These are phyloP conservation scores for Tamandua tetradactyla DNA, from an alignment of 2,797 vertebrate genomes.

Conservation along the genomic window DNA sequence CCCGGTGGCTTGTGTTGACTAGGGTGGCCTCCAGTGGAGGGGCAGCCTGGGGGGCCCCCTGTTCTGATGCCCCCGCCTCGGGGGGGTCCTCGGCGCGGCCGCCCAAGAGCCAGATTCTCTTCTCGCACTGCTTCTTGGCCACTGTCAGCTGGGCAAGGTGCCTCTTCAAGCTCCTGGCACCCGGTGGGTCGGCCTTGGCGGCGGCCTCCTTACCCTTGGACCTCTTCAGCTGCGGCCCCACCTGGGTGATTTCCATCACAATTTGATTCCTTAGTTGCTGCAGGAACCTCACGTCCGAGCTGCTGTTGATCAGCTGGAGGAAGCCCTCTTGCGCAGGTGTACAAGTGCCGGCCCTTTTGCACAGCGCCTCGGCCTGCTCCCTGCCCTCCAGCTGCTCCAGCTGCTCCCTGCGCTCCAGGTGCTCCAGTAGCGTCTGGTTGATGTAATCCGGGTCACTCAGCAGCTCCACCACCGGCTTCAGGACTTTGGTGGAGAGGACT, in stretches of 20 bases:
- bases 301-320: conserved; percentile 95
- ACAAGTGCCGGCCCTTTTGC: conserved; percentile 95
- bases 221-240: too few relatives aligned
- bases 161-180: too few relatives aligned
- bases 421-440: conserved; percentile 93
- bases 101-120: too few relatives aligned
- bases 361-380: conserved; percentile 94
- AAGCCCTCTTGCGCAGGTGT: conserved; percentile 96
- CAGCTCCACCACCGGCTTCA: conserved; percentile 93
- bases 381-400: conserved; percentile 95
- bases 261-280: conserved; percentile 91
- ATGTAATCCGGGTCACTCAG: conserved; percentile 96
- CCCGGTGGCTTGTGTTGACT: conserved; percentile 90
- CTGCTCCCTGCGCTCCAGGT: conserved; percentile 95
- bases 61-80: too few relatives aligned
- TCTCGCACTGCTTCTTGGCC: too few relatives aligned
- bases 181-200: too few relatives aligned
- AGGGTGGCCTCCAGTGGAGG: conserved; percentile 90
- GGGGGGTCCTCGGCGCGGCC: too few relatives aligned
- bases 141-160: too few relatives aligned
- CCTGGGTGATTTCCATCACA: too few relatives aligned
- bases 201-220: too few relatives aligned
- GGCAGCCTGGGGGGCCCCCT: too few relatives aligned
- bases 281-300: conserved; percentile 93
- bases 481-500: conserved; percentile 92